Evolutionary conservation across 1,140 invertebrate species (phyloP).

Genomic region (Littorina saxatilis): DNA sequence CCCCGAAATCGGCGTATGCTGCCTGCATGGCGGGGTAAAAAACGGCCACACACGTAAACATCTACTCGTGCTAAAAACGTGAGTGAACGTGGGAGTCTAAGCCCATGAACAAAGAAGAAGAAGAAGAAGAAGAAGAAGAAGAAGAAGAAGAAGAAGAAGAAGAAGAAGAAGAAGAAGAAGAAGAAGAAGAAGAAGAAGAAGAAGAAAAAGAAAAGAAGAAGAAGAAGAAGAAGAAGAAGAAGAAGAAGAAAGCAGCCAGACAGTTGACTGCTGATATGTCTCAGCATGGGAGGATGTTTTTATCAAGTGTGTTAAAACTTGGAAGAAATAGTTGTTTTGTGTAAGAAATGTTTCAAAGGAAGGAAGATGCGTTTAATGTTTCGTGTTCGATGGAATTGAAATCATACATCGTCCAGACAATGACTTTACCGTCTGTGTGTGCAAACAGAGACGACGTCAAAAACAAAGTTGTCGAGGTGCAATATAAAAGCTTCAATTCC

Average conservation of each 20-base stretch:
- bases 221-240: neutral
- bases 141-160: too few relatives aligned
- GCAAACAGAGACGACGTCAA: neutral
- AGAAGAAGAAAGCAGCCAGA: neutral
- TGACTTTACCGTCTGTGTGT: neutral
- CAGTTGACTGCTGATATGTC: too few relatives aligned
- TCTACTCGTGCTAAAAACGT: too few relatives aligned
- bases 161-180: neutral
- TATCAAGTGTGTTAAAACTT: neutral
- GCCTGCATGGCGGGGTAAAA: too few relatives aligned
- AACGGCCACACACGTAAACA: too few relatives aligned
- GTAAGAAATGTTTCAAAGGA: neutral
- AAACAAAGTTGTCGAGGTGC: neutral
- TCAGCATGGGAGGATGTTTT: neutral
- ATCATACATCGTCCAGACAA: neutral
- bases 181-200: neutral
- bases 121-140: too few relatives aligned
- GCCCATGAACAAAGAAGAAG: too few relatives aligned
- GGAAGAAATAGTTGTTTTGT: neutral
- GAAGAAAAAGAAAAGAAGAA: neutral
- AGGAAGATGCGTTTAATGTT: neutral
- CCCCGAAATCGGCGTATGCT: too few relatives aligned
- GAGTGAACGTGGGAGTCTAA: too few relatives aligned
- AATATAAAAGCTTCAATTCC: neutral
- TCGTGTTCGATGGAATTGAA: neutral